phyloP scores from a whole-genome alignment of 1,140 invertebrate species.

The Fopius arisanus region DNA sequence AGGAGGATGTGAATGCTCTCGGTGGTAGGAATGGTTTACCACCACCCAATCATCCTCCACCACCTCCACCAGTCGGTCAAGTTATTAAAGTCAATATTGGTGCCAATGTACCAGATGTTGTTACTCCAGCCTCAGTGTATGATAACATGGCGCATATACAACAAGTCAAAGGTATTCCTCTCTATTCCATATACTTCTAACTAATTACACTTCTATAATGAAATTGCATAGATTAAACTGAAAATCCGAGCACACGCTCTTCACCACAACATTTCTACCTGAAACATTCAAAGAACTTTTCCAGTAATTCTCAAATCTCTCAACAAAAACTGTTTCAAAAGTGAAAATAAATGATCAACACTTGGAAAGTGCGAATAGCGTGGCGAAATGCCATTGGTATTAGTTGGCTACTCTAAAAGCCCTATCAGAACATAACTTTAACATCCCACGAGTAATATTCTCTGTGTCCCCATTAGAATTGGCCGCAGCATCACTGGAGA shows the following conservation, averaged over 20 bases:
- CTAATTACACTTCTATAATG: too few relatives aligned
- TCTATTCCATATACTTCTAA: too few relatives aligned
- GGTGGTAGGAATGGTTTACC: slow-evolving; percentile 67
- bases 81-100: slow-evolving; percentile 77
- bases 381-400: too few relatives aligned
- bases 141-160: slow-evolving; percentile 64
- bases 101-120: slow-evolving; percentile 57
- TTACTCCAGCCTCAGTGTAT: slow-evolving; percentile 60
- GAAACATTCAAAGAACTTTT: too few relatives aligned
- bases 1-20: slow-evolving; percentile 76
- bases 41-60: slow-evolving; percentile 75
- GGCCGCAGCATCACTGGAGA: slow-evolving; percentile 56
- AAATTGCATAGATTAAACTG: too few relatives aligned
- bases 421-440: background rate
- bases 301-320: too few relatives aligned
- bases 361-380: too few relatives aligned
- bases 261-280: too few relatives aligned
- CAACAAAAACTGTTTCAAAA: too few relatives aligned
- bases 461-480: slow-evolving; percentile 46
- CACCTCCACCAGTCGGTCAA: slow-evolving; percentile 76
- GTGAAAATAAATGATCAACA: too few relatives aligned
- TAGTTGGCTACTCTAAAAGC: too few relatives aligned
- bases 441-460: background rate
- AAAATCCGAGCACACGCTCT: too few relatives aligned
- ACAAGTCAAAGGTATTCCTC: slow-evolving; percentile 58